Conservation (phyloP, 1,140 invertebrate genomes). For the Drosophila chauvacae region DNA sequence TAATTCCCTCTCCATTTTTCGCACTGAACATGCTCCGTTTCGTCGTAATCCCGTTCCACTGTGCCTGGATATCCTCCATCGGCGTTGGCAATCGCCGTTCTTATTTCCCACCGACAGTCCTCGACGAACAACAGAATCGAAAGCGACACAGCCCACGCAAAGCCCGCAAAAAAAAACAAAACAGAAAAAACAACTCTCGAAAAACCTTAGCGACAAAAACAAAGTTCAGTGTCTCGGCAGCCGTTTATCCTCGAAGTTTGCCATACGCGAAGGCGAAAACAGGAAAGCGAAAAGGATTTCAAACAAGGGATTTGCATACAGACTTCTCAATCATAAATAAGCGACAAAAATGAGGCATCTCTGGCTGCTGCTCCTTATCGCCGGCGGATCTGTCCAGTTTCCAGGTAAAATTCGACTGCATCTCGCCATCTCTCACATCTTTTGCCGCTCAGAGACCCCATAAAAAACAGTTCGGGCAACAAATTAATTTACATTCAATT, state of each 20-base stretch:
- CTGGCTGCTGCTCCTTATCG: slow-evolving; percentile 58
- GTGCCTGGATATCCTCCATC: slow-evolving; percentile 36
- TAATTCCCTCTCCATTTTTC: neutral
- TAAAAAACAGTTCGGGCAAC: slow-evolving; percentile 15
- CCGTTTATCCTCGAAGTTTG: slow-evolving; percentile 43
- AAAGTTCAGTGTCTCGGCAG: slow-evolving; percentile 68
- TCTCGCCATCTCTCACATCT: slow-evolving; percentile 25
- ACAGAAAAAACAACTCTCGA: slow-evolving; percentile 13
- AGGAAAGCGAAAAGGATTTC: slow-evolving; percentile 48
- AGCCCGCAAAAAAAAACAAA: slow-evolving; percentile 9
- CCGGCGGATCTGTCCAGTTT: slow-evolving; percentile 52
- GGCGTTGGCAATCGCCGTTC: slow-evolving; percentile 31
- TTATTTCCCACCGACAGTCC: slow-evolving; percentile 35
- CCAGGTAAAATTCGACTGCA: slow-evolving; percentile 52
- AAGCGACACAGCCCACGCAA: slow-evolving; percentile 47
- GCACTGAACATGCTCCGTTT: neutral
- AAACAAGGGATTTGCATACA: slow-evolving; percentile 24
- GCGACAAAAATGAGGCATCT: slow-evolving; percentile 52
- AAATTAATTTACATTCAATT: slow-evolving; percentile 50
- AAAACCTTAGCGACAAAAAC: slow-evolving; percentile 46
- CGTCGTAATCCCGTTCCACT: slow-evolving; percentile 1
- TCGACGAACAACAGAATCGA: slow-evolving; percentile 43
- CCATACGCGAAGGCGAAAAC: slow-evolving; percentile 48
- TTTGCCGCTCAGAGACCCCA: slow-evolving; percentile 21
- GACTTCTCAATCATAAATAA: slow-evolving; percentile 30